These are phyloP conservation scores for Invenusta paracnida DNA, from an alignment of 2,888 invertebrate genomes.

Conservation along the genomic window DNA sequence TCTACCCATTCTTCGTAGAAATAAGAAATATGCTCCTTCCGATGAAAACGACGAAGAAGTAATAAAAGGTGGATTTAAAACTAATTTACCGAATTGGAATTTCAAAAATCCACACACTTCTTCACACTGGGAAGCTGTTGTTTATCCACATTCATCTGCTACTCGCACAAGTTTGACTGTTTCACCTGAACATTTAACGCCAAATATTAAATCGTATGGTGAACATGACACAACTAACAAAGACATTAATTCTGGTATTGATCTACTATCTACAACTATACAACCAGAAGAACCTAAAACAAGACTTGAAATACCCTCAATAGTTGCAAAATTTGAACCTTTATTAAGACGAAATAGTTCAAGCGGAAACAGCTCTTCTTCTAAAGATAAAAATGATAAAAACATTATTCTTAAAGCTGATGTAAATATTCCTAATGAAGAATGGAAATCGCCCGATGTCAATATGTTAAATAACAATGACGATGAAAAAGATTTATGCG, in stretches of 20 bases:
- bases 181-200: too few species aligned
- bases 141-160: too few species aligned
- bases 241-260: too few species aligned
- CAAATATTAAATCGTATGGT: too few species aligned
- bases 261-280: too few species aligned
- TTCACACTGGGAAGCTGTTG: too few species aligned
- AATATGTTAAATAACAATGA: background rate
- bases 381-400: background rate
- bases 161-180: too few species aligned
- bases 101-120: too few species aligned
- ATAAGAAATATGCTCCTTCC: background rate
- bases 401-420: background rate
- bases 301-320: background rate
- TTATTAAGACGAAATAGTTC: background rate
- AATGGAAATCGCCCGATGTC: too few species aligned
- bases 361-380: background rate
- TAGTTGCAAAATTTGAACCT: background rate
- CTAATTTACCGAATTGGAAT: background rate
- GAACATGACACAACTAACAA: too few species aligned
- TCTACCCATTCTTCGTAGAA: background rate
- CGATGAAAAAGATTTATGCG: background rate
- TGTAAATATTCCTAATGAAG: background rate
- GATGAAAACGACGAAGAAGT: background rate
- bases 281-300: background rate
- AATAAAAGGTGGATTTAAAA: background rate